Evolutionary conservation across 2,797 vertebrate genomes (phyloP), one percentile per base, ranked within the genome.

Genomic region (Gallinago solitaria): DNA sequence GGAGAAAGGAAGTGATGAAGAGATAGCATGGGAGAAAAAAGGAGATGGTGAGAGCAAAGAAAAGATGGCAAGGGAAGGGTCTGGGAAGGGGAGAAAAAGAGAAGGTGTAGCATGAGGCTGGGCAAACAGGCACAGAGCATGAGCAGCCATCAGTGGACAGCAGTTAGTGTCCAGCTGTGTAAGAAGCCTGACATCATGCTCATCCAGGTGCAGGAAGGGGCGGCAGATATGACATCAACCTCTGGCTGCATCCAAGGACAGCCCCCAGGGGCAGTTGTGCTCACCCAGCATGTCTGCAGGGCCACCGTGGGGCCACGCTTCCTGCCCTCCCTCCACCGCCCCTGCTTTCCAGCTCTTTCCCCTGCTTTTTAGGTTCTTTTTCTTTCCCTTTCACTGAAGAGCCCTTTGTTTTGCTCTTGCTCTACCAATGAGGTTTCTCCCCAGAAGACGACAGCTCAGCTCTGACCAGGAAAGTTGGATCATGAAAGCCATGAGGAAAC

Each of bases 301-400:
- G 51, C 59, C 3, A 1, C 6, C 3, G 0, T 0, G 2, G 28
- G 69, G 14, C 48, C 21, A 10, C 0, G 0, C 16, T 33, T 56
- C 63, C 56, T 1, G 0, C 28, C 14, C 25, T 23, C 25, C 51
- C 33, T 57, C 30, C 33, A 37, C 32, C 1, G 0, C 17, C 41
- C 61, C 48, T 45, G 45, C 60, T 51, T 63, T 71, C 48, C 53
- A 45, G 19, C 17, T 24, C 45, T 25, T 84, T 51, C 28, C 18
- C 2, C 33, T 53, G 35, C 6, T 67, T 33, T 39, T 50, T 9
- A 4, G 27, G 54, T 43, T 32, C 28, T 39, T 63, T 51, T 82
- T 41, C 21, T 56, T 37, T 23, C 15, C 19, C 35, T 33, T 54
- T 41, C 16, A 19, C 33, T 63, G 32, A 61, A 54, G 8, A 69